Conservation (phyloP, 2,888 invertebrate species). For the Andrena flavipes region DNA sequence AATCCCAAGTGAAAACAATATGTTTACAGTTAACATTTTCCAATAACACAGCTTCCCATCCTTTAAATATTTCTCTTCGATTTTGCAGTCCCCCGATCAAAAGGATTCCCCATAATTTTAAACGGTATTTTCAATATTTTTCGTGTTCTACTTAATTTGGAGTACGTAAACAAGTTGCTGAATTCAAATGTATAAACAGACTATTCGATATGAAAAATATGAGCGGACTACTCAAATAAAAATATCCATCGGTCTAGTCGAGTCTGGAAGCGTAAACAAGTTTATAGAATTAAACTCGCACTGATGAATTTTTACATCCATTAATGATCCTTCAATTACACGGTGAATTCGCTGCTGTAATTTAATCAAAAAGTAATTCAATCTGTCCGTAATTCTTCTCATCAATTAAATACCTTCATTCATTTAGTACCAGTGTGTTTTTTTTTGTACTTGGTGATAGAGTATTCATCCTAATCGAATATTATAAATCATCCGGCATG, state of each 20-base stretch:
- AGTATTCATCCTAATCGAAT: conserved; percentile 10
- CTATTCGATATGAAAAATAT: neutral
- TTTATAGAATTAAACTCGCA: neutral
- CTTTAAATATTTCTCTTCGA: neutral
- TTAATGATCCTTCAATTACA: neutral
- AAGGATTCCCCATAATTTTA: neutral
- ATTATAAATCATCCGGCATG: neutral
- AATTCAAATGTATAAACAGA: neutral
- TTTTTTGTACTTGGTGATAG: neutral
- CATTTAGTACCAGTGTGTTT: too few relatives aligned
- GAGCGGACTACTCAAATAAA: neutral
- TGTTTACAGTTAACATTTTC: too few relatives aligned
- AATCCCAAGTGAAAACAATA: too few relatives aligned
- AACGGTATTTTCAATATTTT: neutral
- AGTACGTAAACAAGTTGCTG: too few relatives aligned
- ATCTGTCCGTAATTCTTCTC: neutral
- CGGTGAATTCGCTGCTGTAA: neutral
- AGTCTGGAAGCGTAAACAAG: neutral
- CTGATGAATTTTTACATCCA: neutral
- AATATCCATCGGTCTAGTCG: neutral
- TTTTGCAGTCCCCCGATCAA: neutral
- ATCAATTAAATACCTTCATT: neutral
- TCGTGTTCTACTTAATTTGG: neutral
- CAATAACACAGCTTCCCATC: neutral
- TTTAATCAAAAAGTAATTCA: neutral